Evolutionary conservation across 2,113 vertebrate genomes (phyloP).

Genomic region (Silurus glanis): DNA sequence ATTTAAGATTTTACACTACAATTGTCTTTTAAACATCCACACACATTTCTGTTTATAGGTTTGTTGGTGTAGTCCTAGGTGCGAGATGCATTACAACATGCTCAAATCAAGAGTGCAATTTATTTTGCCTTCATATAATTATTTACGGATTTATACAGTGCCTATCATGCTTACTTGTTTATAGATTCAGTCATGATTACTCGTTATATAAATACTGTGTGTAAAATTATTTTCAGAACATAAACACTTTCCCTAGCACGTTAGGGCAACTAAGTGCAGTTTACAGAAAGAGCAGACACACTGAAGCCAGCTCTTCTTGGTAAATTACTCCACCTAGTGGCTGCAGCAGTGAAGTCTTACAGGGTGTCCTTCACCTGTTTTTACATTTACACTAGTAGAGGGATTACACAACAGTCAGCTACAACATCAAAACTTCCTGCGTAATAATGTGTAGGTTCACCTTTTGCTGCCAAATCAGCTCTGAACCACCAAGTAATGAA

Average conservation of each 20-base stretch:
- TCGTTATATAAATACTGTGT: conserved; percentile 3
- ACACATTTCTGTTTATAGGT: neutral
- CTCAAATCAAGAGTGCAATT: conserved; percentile 1
- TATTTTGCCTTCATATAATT: neutral
- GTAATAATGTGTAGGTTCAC: too few species aligned
- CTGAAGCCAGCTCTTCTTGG: neutral
- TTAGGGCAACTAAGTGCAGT: neutral
- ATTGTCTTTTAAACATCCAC: neutral
- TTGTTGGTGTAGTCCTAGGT: neutral
- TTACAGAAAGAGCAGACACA: conserved; percentile 1
- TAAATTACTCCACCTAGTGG: conserved; percentile 52
- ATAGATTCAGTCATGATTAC: conserved; percentile 1
- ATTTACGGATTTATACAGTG: neutral
- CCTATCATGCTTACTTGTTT: neutral
- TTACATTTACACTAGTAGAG: neutral
- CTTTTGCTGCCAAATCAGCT: too few species aligned
- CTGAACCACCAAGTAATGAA: too few species aligned
- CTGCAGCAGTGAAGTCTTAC: neutral
- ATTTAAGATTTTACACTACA: neutral
- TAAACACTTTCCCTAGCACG: neutral
- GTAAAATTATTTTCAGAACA: neutral
- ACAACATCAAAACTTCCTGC: too few species aligned
- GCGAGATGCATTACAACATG: neutral
- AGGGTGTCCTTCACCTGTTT: neutral
- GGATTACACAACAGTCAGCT: neutral